phyloP scores from a whole-genome alignment of 1,140 invertebrate genomes.

The Leptinotarsa defecta region DNA sequence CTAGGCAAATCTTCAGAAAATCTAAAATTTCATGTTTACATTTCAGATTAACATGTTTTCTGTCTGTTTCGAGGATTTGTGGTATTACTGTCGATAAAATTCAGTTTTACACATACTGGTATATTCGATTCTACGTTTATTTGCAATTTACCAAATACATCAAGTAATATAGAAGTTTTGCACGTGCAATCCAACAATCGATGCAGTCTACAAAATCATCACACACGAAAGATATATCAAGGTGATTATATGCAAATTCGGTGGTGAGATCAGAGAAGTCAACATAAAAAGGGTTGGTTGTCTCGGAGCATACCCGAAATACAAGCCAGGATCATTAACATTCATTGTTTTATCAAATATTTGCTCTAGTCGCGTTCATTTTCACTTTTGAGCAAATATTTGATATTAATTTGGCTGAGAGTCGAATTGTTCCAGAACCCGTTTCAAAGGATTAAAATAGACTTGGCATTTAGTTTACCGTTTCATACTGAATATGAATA shows the following conservation, averaged over 20 bases:
- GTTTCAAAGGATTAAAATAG: too few species aligned
- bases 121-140: too few species aligned
- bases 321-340: conserved; percentile 40
- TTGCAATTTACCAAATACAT: too few species aligned
- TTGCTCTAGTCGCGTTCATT: conserved; percentile 44
- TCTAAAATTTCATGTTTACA: neutral
- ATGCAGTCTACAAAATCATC: too few species aligned
- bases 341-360: conserved; percentile 49
- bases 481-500: too few species aligned
- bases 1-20: neutral
- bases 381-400: conserved; percentile 45
- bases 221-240: too few species aligned
- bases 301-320: conserved; percentile 35
- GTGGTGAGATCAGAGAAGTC: conserved; percentile 43
- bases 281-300: conserved; percentile 46
- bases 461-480: too few species aligned
- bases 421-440: conserved; percentile 25
- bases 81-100: too few species aligned
- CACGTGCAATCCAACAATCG: too few species aligned
- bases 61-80: neutral
- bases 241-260: conserved; percentile 44
- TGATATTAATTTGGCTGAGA: conserved; percentile 47
- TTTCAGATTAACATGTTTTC: neutral
- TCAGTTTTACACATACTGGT: too few species aligned
- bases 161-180: too few species aligned